Evolutionary conservation across 2,113 vertebrate genomes (phyloP).

Genomic region (Marmota flaviventris): DNA sequence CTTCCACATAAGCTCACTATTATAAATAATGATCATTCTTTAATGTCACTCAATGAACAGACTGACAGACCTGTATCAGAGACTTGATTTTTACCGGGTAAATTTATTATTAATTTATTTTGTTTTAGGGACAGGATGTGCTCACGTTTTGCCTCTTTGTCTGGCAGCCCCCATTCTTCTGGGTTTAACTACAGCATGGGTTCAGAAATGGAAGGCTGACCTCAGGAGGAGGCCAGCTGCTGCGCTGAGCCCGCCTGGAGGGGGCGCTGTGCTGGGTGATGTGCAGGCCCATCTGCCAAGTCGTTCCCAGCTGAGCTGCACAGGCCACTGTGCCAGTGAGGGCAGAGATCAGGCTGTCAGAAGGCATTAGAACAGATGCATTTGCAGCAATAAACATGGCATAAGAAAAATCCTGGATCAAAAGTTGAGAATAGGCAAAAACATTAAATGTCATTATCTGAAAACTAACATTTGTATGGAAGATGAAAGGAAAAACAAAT

Average conservation of each 20-base stretch:
- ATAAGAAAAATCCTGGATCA: neutral
- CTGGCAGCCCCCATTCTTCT: neutral
- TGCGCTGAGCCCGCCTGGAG: neutral
- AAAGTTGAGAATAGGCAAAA: neutral
- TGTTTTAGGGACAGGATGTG: neutral
- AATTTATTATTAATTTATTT: neutral
- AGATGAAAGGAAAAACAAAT: neutral
- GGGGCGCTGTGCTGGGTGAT: neutral
- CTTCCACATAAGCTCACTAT: neutral
- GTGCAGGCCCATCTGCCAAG: conserved; percentile 31
- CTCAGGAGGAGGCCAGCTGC: neutral
- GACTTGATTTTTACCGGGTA: rapidly evolving
- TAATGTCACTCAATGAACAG: conserved; percentile 28
- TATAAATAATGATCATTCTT: rapidly evolving
- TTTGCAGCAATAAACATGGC: conserved; percentile 49
- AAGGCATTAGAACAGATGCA: conserved; percentile 69
- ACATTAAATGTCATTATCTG: conserved; percentile 47
- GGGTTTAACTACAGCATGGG: neutral
- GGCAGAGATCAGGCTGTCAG: conserved; percentile 54
- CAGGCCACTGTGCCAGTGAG: neutral
- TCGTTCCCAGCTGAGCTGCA: conserved; percentile 32
- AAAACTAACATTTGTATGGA: conserved; percentile 53
- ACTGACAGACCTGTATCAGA: neutral
- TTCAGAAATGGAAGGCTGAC: neutral
- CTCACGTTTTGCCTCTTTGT: neutral